Evolutionary conservation across 2,113 vertebrate species (phyloP), one percentile per base, ranked within the genome.

Genomic region (Daboia siamensis): DNA sequence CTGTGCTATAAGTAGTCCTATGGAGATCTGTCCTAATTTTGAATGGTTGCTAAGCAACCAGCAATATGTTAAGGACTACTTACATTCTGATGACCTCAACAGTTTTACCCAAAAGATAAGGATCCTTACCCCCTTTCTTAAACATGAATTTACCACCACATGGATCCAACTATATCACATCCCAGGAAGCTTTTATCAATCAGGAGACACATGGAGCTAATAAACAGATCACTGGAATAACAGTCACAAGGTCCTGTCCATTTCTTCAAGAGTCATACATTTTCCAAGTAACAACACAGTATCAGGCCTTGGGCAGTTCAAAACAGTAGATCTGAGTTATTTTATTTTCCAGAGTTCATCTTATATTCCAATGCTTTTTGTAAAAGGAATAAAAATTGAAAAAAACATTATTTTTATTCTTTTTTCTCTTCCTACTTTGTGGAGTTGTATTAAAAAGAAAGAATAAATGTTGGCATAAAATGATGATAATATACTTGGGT

Each of bases 311-410:
- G 64, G n/a, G 13, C 64, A 74, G 17, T 33, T 74, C 29, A 74
- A 74, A 74, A 33, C 13, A 17, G 5, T 33, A 74, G n/a, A 74
- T 74, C 13, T 17, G 64, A 74, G 13, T 74, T n/a, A 74, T n/a
- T 74, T 74, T 33, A 33, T 74, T 33, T 33, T 74, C 64, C 13
- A 74, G 64, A 33, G 13, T 74, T 74, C n/a, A 17, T 33, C 5
- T 74, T 74, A 17, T 7, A 23, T 57, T 84, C 92, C 95, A 93
- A 89, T 93, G 90, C 56, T 93, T 39, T 1, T 93, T 88, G 86
- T 56, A 90, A 90, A 90, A 92, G 54, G 86, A 87, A n/a, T 69
- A 89, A 48, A 95, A 23, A 0, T 0, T 93, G 93, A 92, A 86
- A 94, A 92, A 86, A 74, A 33, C 1, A 5, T 33, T 13, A n/a